Percentiles rank a stretch among this genome's conserved stretches.
phyloP scores from a whole-genome alignment of 1,140 invertebrate genomes.

The Hirudo medicinalis region DNA sequence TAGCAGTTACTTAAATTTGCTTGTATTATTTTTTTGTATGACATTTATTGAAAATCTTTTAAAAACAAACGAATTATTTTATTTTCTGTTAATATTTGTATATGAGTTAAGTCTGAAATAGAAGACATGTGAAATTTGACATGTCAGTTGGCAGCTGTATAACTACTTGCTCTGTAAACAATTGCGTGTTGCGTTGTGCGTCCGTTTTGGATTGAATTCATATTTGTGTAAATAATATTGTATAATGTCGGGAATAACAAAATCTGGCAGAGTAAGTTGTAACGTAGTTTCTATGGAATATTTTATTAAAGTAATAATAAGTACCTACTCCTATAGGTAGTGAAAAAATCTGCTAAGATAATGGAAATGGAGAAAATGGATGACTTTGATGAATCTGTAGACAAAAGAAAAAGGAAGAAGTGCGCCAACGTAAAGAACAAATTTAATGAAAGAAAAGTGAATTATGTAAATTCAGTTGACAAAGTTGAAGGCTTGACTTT shows the following conservation, averaged over 20 bases:
- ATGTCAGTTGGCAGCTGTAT: no score
- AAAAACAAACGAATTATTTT: no score
- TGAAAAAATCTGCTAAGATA: conserved; percentile 2
- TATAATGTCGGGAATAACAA: background rate
- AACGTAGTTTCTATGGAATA: background rate
- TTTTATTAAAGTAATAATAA: background rate
- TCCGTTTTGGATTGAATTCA: no score
- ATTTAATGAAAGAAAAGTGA: background rate
- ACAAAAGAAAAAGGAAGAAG: background rate
- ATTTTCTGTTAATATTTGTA: no score
- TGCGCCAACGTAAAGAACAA: background rate
- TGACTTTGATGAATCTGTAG: background rate
- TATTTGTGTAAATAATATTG: no score
- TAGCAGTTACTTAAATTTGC: no score
- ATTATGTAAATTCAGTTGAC: background rate
- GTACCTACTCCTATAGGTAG: background rate
- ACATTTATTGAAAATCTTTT: no score
- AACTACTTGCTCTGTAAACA: no score
- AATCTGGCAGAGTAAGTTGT: conserved; percentile 7
- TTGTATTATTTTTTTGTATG: no score
- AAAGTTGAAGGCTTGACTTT: background rate
- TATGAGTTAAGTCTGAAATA: no score
- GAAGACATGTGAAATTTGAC: no score
- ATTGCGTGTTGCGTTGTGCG: no score
- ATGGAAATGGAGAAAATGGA: conserved; percentile 11